phyloP scores from a whole-genome alignment of 2,797 vertebrate genomes.

The Cheirogaleus major region DNA sequence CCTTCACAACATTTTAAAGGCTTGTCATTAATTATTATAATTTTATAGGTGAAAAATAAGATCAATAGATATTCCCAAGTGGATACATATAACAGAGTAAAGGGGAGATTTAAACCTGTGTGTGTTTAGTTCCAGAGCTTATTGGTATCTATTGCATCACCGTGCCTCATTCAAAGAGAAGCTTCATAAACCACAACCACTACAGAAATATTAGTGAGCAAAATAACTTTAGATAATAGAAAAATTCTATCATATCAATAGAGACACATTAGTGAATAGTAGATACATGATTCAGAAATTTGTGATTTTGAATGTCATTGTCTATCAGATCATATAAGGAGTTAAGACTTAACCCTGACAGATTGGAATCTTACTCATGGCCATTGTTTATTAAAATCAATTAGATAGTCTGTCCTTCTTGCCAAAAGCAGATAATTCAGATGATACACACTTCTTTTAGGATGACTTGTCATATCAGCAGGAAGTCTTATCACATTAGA shows the following conservation, averaged over 20 bases:
- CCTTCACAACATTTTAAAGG: neutral
- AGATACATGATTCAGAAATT: neutral
- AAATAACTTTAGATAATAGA: neutral
- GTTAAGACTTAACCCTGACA: slow-evolving; percentile 7
- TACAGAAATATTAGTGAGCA: neutral
- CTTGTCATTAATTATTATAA: neutral
- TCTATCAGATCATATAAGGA: slow-evolving; percentile 41
- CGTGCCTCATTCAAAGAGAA: neutral
- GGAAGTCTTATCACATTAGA: slow-evolving; percentile 40
- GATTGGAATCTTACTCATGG: slow-evolving; percentile 6
- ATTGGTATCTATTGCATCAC: neutral
- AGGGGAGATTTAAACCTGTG: neutral
- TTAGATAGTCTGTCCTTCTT: slow-evolving; percentile 54
- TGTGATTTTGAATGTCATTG: slow-evolving; percentile 28
- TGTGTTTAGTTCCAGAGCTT: neutral
- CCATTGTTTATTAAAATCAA: slow-evolving; percentile 70
- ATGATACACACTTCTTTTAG: slow-evolving; percentile 60
- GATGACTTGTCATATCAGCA: slow-evolving; percentile 44
- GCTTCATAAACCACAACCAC: neutral
- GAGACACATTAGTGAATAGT: neutral
- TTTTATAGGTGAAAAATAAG: neutral
- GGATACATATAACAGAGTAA: neutral
- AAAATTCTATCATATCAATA: slow-evolving; percentile 7
- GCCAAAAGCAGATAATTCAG: slow-evolving; percentile 62
- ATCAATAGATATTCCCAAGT: neutral